Conservation (phyloP, 2,113 vertebrate species). For the Nothoprocta perdicaria region DNA sequence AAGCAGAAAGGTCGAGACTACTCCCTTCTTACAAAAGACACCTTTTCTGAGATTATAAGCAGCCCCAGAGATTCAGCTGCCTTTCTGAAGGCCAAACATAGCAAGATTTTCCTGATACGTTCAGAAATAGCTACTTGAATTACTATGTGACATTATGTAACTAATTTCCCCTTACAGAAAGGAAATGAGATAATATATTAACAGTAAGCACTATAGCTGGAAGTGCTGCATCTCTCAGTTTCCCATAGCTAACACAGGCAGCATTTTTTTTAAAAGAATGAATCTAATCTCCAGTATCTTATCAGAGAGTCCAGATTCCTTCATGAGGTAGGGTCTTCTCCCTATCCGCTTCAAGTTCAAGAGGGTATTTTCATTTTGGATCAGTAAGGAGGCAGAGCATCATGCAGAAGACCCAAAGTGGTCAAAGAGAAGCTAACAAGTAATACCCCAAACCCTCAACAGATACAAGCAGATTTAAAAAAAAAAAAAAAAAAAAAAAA, state of each 20-base stretch:
- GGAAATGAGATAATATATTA: too few relatives aligned
- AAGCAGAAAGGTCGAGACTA: not conserved
- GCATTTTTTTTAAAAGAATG: not conserved
- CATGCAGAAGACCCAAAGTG: not conserved
- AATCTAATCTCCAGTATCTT: not conserved
- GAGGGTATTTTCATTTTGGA: not conserved
- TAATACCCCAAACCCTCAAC: not conserved
- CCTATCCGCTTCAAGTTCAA: not conserved
- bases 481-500: too few relatives aligned
- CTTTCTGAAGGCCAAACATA: not conserved
- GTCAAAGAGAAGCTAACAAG: not conserved
- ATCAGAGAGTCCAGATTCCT: not conserved
- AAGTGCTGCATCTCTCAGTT: not conserved
- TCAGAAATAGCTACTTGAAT: not conserved
- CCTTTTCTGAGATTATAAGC: not conserved
- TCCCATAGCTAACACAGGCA: not conserved
- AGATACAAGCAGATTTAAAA: not conserved
- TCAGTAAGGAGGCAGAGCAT: not conserved
- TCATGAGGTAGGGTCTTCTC: not conserved
- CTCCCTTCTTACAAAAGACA: not conserved
- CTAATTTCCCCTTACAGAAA: not conserved
- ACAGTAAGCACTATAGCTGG: not conserved
- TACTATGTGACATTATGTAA: not conserved
- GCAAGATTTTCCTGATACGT: not conserved
- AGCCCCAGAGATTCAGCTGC: not conserved